Percentiles rank a stretch among this genome's conserved stretches.
Conservation (phyloP, 2,888 invertebrate genomes). For the Meiosimyza platycephala region DNA sequence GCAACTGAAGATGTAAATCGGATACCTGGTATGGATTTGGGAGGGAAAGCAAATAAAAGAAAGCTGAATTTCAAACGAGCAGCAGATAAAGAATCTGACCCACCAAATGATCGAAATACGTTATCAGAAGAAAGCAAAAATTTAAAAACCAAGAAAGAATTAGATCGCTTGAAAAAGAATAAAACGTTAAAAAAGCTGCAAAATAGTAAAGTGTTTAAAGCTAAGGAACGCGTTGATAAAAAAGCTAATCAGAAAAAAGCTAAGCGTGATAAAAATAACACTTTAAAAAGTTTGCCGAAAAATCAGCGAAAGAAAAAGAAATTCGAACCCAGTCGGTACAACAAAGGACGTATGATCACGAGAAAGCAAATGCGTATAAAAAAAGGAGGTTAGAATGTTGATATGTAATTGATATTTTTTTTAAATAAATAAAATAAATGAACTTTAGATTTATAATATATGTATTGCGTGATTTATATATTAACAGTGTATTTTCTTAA, state of each 20-base stretch:
- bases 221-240: constrained; percentile 78
- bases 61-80: constrained; percentile 39
- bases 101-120: neutral
- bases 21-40: constrained; percentile 63
- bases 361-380: constrained; percentile 55
- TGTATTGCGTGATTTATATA: neutral
- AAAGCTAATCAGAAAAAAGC: constrained; percentile 78
- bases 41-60: constrained; percentile 46
- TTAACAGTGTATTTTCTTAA: neutral
- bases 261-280: constrained; percentile 62
- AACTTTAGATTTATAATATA: neutral
- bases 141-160: constrained; percentile 71
- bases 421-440: neutral
- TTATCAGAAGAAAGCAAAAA: constrained; percentile 16
- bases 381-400: constrained; percentile 38
- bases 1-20: constrained; percentile 41
- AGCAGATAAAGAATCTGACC: constrained; percentile 22
- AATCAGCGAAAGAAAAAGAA: constrained; percentile 58
- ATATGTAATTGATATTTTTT: neutral
- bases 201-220: constrained; percentile 81
- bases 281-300: constrained; percentile 61
- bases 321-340: constrained; percentile 51
- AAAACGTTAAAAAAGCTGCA: constrained; percentile 79
- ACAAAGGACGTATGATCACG: constrained; percentile 59
- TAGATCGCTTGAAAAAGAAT: constrained; percentile 77